Percentiles rank a stretch among this genome's conserved stretches.
Conservation (phyloP, 2,113 vertebrate genomes). For the Toxotes jaculatrix region DNA sequence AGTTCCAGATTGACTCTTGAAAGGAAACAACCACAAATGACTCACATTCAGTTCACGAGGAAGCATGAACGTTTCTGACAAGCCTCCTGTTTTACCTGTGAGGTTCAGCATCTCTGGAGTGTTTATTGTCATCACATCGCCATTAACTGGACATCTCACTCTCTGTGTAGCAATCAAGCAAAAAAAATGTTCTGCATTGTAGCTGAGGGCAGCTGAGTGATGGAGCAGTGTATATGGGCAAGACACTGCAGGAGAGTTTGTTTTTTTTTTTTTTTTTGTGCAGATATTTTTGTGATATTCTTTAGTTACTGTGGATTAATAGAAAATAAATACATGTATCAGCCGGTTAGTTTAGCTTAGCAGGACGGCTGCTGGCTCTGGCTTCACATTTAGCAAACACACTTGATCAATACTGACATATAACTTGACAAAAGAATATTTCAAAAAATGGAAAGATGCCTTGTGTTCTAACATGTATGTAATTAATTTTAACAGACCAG, state of each 20-base stretch:
- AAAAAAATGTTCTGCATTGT: not conserved
- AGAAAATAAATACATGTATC: not conserved
- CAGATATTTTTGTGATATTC: not conserved
- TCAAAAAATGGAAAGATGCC: no score
- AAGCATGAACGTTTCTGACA: not conserved
- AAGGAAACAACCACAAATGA: slow-evolving; percentile 16
- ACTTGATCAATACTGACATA: no score
- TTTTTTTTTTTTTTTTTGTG: not conserved
- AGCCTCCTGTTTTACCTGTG: not conserved
- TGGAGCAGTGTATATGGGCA: not conserved
- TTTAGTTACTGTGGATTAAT: no score
- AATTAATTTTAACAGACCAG: no score
- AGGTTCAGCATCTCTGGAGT: not conserved
- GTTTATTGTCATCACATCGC: not conserved
- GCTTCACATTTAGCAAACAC: no score
- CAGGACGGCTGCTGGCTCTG: no score
- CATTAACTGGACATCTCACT: not conserved
- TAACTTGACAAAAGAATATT: no score
- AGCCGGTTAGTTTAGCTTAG: not conserved
- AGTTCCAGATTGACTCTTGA: slow-evolving; percentile 27
- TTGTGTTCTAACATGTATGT: no score
- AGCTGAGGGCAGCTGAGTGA: not conserved
- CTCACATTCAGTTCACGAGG: not conserved
- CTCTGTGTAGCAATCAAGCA: not conserved
- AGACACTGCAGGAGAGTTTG: not conserved